phyloP scores from a whole-genome alignment of 2,113 vertebrate genomes.

The Oreochromis spilurus region DNA sequence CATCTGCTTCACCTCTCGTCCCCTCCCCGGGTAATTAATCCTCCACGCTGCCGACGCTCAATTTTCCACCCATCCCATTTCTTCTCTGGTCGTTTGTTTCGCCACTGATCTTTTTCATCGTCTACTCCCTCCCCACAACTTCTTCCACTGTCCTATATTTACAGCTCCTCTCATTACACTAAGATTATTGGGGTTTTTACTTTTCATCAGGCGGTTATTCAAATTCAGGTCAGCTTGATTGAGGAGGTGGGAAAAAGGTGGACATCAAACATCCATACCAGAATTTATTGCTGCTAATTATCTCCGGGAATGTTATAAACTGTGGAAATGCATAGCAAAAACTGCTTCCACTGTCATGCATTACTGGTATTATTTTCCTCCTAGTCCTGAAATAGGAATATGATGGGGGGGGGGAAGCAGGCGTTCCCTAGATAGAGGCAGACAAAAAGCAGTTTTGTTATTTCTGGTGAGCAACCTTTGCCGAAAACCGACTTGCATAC shows the following conservation, averaged over 20 bases:
- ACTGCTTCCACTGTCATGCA: not conserved
- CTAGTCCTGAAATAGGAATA: not conserved
- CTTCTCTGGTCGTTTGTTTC: not conserved
- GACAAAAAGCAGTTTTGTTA: not conserved
- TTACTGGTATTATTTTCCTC: not conserved
- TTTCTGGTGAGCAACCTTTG: not conserved
- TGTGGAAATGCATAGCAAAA: not conserved
- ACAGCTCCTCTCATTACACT: not conserved
- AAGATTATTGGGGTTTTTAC: not conserved
- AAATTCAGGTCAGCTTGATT: not conserved
- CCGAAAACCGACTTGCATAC: not conserved
- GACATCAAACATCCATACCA: not conserved
- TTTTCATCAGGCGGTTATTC: not conserved
- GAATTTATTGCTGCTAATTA: not conserved
- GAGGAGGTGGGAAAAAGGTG: not conserved
- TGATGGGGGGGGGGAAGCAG: not conserved
- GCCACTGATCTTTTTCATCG: not conserved
- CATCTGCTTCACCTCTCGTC: constrained; percentile 18
- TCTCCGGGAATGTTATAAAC: not conserved
- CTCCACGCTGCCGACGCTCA: not conserved
- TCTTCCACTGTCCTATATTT: not conserved
- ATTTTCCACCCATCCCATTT: not conserved
- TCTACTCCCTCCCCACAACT: not conserved
- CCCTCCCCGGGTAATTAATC: constrained; percentile 77
- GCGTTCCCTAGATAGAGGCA: not conserved